Percentiles rank a stretch among this genome's conserved stretches.
phyloP scores from a whole-genome alignment of 1,140 invertebrate species.

The Chrysopa pallens region DNA sequence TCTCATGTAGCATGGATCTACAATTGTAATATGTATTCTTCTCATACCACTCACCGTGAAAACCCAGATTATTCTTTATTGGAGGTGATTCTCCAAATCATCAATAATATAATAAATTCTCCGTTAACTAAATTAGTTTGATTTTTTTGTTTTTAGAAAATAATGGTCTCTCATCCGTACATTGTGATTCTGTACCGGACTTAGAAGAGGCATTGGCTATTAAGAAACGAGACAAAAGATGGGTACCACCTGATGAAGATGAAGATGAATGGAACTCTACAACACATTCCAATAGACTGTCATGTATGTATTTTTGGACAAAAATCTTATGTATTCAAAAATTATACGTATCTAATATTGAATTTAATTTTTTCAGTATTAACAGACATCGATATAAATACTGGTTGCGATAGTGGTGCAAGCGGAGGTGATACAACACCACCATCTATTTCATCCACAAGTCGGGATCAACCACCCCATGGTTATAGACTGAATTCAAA shows the following conservation, averaged over 20 bases:
- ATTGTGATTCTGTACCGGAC: background rate
- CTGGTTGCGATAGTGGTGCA: background rate
- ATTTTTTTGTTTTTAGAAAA: background rate
- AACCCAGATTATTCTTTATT: no score
- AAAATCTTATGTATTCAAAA: background rate
- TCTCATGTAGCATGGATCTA: no score
- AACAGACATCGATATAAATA: slow-evolving; percentile 2
- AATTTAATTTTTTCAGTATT: background rate
- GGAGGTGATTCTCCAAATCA: no score
- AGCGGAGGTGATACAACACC: background rate
- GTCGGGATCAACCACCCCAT: background rate
- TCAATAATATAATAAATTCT: no score
- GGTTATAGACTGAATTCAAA: background rate
- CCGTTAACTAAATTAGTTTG: no score
- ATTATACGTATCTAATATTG: background rate
- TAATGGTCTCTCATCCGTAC: background rate
- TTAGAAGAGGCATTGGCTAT: background rate
- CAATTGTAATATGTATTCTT: no score
- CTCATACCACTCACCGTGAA: no score
- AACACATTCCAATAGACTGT: background rate
- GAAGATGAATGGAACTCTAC: background rate
- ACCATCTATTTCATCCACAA: background rate
- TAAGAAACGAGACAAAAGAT: background rate
- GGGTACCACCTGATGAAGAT: background rate
- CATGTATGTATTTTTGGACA: background rate